A percentile compares a stretch with the other conserved stretches of the same genome.
Evolutionary conservation across 2,797 vertebrate genomes (phyloP).

Genomic region (Ficedula albicollis): DNA sequence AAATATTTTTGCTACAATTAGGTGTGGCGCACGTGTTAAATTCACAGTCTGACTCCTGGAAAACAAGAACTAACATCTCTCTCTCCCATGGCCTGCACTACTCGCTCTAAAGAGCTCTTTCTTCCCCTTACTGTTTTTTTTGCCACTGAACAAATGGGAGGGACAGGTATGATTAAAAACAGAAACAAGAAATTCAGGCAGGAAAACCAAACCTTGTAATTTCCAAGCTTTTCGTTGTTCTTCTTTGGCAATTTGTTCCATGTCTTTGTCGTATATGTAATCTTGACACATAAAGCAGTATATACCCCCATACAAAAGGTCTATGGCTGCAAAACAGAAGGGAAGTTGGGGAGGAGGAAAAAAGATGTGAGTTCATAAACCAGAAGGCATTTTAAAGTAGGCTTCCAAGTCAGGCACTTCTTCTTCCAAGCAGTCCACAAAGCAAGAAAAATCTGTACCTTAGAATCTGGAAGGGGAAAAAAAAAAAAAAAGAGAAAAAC

Average conservation of each 20-base stretch:
- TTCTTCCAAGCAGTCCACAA: not conserved
- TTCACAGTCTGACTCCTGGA: conserved; percentile 25
- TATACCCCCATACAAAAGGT: conserved; percentile 96
- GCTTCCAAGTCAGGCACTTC: not conserved
- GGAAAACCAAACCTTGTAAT: conserved; percentile 89
- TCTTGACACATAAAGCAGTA: conserved; percentile 99
- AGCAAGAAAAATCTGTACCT: not conserved
- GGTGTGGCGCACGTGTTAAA: not conserved
- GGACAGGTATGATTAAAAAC: conserved; percentile 45
- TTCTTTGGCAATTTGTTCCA: conserved; percentile 99
- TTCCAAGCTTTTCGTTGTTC: conserved; percentile 99
- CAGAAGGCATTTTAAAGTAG: conserved; percentile 34
- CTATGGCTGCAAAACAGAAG: conserved; percentile 85
- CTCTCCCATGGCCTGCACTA: not conserved
- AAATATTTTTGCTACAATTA: not conserved
- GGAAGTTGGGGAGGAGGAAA: not conserved
- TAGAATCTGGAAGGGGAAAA: not conserved
- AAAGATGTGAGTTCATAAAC: conserved; percentile 33
- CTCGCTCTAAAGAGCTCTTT: not conserved
- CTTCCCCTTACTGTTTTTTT: not conserved
- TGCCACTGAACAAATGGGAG: conserved; percentile 30
- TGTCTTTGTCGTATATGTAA: conserved; percentile 99
- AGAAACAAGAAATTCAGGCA: conserved; percentile 53
- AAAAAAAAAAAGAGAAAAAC: not conserved
- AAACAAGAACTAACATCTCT: not conserved